A percentile compares a stretch with the other conserved stretches of the same genome.
Evolutionary conservation across 2,113 vertebrate genomes (phyloP).

Genomic region (Phocoena sinus): DNA sequence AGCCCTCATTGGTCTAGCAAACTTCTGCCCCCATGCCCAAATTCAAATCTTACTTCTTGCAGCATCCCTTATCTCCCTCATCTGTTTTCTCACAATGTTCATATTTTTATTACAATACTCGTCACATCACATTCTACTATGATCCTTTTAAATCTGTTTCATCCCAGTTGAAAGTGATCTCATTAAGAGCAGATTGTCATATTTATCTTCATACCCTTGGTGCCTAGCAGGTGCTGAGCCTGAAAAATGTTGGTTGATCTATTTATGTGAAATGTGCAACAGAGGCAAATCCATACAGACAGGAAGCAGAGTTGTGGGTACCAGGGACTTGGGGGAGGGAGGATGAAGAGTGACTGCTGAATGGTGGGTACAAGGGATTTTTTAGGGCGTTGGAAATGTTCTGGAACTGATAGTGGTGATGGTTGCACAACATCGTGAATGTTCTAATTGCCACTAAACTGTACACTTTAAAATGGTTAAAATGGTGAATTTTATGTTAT

Average conservation of each 20-base stretch:
- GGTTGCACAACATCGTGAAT: neutral
- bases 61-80: neutral
- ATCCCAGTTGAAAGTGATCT: neutral
- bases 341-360: neutral
- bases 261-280: neutral
- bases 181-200: neutral
- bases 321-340: neutral
- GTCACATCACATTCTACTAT: neutral
- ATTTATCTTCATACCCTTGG: neutral
- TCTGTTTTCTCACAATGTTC: neutral
- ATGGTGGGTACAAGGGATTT: neutral
- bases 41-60: neutral
- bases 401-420: neutral
- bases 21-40: neutral
- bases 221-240: neutral
- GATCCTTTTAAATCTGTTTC: neutral
- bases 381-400: neutral
- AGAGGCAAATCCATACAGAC: neutral
- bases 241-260: neutral
- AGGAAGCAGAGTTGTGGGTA: neutral
- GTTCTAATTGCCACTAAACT: neutral
- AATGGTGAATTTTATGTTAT: neutral
- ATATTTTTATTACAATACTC: neutral
- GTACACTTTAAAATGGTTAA: neutral
- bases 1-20: neutral